Conservation (phyloP, 2,113 vertebrate genomes). For the Circaetus cinerascens region DNA sequence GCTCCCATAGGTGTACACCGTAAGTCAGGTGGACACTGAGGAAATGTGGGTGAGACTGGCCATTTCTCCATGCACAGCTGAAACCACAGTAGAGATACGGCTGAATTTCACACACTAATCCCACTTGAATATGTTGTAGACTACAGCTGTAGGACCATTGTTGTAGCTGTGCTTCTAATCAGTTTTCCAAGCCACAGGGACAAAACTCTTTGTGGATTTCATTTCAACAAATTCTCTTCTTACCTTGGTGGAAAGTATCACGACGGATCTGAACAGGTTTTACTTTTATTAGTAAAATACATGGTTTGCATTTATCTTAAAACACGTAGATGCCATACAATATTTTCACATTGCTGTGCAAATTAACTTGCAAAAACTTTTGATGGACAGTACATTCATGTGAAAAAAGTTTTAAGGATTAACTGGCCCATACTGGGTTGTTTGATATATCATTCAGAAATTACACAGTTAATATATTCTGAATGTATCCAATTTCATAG, state of each 20-base stretch:
- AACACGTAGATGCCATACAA: neutral
- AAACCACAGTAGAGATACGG: neutral
- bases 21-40: neutral
- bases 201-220: neutral
- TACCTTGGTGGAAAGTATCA: neutral
- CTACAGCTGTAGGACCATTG: neutral
- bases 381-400: neutral
- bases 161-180: neutral
- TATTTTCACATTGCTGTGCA: neutral
- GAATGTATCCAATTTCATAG: neutral
- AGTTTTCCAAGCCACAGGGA: neutral
- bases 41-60: accelerated
- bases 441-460: neutral
- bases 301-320: neutral
- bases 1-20: accelerated
- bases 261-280: neutral
- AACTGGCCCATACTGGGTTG: neutral
- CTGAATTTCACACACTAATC: neutral
- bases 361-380: neutral
- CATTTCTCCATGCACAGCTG: accelerated
- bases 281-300: neutral
- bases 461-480: neutral
- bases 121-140: neutral
- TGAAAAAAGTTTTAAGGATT: neutral
- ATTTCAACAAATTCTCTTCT: neutral